Conservation (phyloP, 2,113 vertebrate genomes). For the Clarias batrachus region DNA sequence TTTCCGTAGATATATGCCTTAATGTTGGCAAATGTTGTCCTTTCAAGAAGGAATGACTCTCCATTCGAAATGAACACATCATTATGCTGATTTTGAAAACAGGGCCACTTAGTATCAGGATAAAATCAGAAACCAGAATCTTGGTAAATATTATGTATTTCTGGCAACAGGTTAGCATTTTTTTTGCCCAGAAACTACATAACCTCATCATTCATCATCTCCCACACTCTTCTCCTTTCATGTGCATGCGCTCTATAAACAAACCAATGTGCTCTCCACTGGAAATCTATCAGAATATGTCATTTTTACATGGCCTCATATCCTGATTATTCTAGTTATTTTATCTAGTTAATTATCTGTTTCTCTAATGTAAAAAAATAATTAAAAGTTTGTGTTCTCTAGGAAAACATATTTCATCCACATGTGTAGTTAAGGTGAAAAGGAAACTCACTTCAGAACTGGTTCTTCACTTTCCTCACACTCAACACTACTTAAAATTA, state of each 20-base stretch:
- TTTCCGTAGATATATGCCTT: too few species aligned
- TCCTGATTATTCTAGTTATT: not conserved
- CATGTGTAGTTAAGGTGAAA: not conserved
- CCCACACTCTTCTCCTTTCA: not conserved
- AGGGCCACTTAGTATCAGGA: not conserved
- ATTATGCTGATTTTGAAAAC: not conserved
- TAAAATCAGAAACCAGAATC: not conserved
- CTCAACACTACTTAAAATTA: not conserved
- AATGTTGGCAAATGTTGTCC: not conserved
- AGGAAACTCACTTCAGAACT: not conserved
- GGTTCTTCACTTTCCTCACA: not conserved
- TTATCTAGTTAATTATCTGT: not conserved
- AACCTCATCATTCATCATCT: not conserved
- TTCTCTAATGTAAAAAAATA: not conserved
- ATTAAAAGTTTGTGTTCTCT: not conserved
- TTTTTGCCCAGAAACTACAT: constrained; percentile 1
- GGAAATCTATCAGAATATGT: not conserved
- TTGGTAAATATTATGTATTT: not conserved
- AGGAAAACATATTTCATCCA: not conserved
- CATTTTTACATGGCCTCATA: not conserved
- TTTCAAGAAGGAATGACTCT: not conserved
- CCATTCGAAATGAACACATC: not conserved
- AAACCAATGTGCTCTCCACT: not conserved
- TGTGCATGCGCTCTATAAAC: not conserved
- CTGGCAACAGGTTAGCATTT: not conserved